phyloP scores from a whole-genome alignment of 2,797 vertebrate species.

The Tapera naevia region DNA sequence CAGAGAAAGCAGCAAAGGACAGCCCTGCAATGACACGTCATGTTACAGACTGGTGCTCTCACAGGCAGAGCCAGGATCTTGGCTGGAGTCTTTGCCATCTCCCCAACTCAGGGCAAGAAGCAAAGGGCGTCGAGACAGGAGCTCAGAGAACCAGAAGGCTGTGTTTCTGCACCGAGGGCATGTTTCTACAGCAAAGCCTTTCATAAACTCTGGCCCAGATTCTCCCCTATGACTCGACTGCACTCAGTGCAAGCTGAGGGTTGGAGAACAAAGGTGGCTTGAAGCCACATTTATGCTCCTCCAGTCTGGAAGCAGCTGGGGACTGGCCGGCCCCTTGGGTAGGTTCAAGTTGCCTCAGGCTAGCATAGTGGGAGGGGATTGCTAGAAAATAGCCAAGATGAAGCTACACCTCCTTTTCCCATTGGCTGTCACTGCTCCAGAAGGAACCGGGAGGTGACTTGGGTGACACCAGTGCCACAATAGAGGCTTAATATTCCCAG shows the following conservation, averaged over 20 bases:
- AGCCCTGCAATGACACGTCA: neutral
- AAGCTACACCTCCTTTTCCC: neutral
- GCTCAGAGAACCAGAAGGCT: neutral
- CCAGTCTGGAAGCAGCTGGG: slow-evolving; percentile 12
- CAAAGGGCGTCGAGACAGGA: neutral
- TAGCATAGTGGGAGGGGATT: neutral
- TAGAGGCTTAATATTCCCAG: neutral
- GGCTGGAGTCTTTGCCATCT: neutral
- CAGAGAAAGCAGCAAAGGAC: neutral
- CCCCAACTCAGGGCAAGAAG: neutral
- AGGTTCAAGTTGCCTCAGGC: neutral
- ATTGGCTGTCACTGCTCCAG: neutral
- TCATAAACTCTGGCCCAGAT: slow-evolving; percentile 16
- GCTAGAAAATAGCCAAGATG: neutral
- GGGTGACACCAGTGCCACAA: neutral
- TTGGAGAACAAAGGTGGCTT: slow-evolving; percentile 61
- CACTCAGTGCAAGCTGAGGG: neutral
- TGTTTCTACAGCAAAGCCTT: neutral
- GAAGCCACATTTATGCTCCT: slow-evolving; percentile 41
- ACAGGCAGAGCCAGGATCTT: neutral
- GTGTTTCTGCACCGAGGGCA: neutral
- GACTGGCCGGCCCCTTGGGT: slow-evolving; percentile 4
- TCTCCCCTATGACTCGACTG: neutral
- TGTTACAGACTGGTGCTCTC: neutral
- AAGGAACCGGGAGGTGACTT: neutral